Conservation (phyloP, 2,113 vertebrate genomes). For the Nanorana parkeri region DNA sequence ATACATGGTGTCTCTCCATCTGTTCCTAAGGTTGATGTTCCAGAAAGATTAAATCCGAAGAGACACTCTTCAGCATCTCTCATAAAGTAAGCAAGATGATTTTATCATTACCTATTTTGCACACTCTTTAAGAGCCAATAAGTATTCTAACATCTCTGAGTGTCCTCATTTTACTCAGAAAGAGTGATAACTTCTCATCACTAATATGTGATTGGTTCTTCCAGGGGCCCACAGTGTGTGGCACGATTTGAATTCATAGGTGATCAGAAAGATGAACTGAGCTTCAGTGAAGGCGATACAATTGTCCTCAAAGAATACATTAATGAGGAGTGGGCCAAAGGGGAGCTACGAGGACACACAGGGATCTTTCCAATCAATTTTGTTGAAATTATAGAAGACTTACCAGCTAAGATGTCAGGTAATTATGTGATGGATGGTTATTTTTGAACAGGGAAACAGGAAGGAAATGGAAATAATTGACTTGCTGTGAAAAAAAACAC, state of each 20-base stretch:
- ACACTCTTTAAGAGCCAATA: too few species aligned
- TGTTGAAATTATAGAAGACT: conserved; percentile 87
- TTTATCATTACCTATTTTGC: neutral
- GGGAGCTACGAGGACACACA: conserved; percentile 71
- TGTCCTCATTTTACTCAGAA: neutral
- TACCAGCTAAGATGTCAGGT: conserved; percentile 67
- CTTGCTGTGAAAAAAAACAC: too few species aligned
- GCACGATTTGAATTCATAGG: conserved; percentile 91
- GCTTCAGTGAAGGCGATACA: conserved; percentile 88
- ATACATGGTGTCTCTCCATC: neutral
- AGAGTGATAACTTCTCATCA: neutral
- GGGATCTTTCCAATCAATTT: conserved; percentile 93
- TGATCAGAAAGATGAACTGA: conserved; percentile 86
- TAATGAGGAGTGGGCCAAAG: conserved; percentile 90
- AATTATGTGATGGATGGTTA: neutral
- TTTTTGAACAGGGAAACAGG: too few species aligned
- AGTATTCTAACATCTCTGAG: too few species aligned
- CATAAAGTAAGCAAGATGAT: conserved; percentile 33
- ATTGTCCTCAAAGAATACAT: conserved; percentile 85
- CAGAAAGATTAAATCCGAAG: neutral
- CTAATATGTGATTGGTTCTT: conserved; percentile 27
- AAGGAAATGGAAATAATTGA: too few species aligned
- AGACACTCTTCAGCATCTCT: conserved; percentile 14
- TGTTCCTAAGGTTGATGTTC: conserved; percentile 45
- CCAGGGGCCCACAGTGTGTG: conserved; percentile 84